These are phyloP conservation scores for Pogonocichla stellata DNA, from an alignment of 2,113 vertebrate species.

Conservation along the genomic window DNA sequence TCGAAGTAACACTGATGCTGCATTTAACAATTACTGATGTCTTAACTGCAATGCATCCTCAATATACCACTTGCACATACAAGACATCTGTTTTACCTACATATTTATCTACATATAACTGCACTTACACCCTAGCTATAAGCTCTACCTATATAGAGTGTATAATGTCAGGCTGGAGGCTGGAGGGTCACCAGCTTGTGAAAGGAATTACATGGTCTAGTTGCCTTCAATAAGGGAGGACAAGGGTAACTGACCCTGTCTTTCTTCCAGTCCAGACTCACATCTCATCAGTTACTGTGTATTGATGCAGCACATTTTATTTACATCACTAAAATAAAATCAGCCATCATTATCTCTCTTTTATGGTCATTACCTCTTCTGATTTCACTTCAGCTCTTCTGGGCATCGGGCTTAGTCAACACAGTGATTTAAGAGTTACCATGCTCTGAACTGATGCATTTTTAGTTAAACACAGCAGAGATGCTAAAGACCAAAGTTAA, in stretches of 20 bases:
- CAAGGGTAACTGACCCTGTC: not conserved
- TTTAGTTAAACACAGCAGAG: not conserved
- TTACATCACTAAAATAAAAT: not conserved
- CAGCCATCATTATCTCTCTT: not conserved
- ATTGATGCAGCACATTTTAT: not conserved
- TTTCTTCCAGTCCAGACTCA: not conserved
- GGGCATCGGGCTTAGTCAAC: not conserved
- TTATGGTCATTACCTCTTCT: not conserved
- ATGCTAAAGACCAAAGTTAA: not conserved
- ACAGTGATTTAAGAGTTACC: not conserved
- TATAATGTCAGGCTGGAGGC: not conserved
- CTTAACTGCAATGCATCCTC: not conserved
- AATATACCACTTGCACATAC: not conserved
- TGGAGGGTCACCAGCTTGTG: not conserved
- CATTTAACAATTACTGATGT: not conserved
- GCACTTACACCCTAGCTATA: not conserved
- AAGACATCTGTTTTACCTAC: not conserved
- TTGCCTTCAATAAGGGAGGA: not conserved
- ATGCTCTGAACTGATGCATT: not conserved
- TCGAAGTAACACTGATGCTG: not conserved
- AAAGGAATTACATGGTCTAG: not conserved
- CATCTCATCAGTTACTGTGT: not conserved
- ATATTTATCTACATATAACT: not conserved
- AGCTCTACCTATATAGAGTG: not conserved
- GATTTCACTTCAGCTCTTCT: not conserved